Evolutionary conservation across 23 tunicate genomes (phyloP).

Genomic region (Ascidia mentula): DNA sequence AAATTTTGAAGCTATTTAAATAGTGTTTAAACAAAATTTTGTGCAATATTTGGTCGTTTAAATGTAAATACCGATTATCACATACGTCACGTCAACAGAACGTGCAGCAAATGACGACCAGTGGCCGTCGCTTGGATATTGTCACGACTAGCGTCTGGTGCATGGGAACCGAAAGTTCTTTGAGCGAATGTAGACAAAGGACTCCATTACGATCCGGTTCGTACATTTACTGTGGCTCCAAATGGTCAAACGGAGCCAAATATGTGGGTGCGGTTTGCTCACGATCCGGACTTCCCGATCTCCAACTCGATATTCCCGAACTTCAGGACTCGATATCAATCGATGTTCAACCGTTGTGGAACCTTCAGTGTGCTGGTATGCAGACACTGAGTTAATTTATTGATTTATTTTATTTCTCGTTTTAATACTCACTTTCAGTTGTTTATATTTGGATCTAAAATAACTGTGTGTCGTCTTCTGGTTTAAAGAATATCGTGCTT

Average conservation of each 20-base stretch:
- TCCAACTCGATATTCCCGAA: slow-evolving; percentile 34
- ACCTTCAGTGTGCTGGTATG: slow-evolving; percentile 47
- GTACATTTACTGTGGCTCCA: not conserved
- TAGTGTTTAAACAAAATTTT: too few relatives aligned
- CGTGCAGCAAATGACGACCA: not conserved
- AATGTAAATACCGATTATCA: too few relatives aligned
- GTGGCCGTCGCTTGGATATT: not conserved
- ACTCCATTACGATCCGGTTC: not conserved
- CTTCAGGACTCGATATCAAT: slow-evolving; percentile 23
- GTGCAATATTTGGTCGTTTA: too few relatives aligned
- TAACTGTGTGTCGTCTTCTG: too few relatives aligned
- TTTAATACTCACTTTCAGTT: too few relatives aligned
- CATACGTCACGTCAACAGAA: not conserved
- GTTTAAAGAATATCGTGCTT: too few relatives aligned
- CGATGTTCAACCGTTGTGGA: slow-evolving; percentile 13
- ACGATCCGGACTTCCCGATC: slow-evolving; percentile 37
- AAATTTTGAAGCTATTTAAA: too few relatives aligned
- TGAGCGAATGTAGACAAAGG: slow-evolving; percentile 10
- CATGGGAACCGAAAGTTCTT: slow-evolving; percentile 17
- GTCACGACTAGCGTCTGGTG: slow-evolving; percentile 13
- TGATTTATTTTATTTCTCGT: too few relatives aligned
- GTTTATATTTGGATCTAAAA: too few relatives aligned
- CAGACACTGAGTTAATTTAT: too few relatives aligned
- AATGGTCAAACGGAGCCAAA: not conserved
- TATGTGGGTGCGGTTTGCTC: slow-evolving; percentile 27